Base-by-base conservation (phyloP, 2,888 invertebrate species). In the Hetaerina titia region DNA sequence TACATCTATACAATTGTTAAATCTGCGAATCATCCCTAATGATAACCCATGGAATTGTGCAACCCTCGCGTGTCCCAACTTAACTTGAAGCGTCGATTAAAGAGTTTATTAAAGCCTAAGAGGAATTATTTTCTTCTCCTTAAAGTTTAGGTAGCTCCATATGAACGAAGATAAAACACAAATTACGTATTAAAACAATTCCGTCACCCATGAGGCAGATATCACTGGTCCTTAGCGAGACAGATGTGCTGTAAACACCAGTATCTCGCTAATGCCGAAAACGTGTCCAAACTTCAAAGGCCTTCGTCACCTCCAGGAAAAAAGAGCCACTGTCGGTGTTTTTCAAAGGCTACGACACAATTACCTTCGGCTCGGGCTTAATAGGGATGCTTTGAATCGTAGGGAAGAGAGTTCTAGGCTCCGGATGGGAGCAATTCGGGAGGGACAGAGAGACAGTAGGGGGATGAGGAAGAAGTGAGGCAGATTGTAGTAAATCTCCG, bases 401-500 rank as follows among this genome's bases (percentile, higher is more conserved):
- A 64, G 63, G 90, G 63, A 90, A 63, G 90, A 31, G 90, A 90
- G 60, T 63, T 64, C 90, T 60, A 63, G 64, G 90, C 92, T 92
- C 92, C 92, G 92, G 92, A 92, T 92, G 92, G 92, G 92, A 92
- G 92, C 92, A 92, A 92, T 92, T 92, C 92, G 92, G 74, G 64
- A 81, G 81, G 31, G 25, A 31, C 19, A 45, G 92, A 92, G 92
- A 8, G 63, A 64, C 63, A 31, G 63, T 56, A 45, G 19, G 89
- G n/a, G 57, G 11, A 13, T 11, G 81, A 31, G 31, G 31, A 31
- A 31, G 45, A 31, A 31, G 45, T 45, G 31, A 81, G 25, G 69
- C 69, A 8, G 69, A 69, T 7, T 69, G 69, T 22, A 69, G 22
- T 15, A 15, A 81, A 81, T 81, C 81, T 81, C 81, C 11, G 11